phyloP scores from a whole-genome alignment of 2,797 vertebrate species.

The Sebastes wilsoni region DNA sequence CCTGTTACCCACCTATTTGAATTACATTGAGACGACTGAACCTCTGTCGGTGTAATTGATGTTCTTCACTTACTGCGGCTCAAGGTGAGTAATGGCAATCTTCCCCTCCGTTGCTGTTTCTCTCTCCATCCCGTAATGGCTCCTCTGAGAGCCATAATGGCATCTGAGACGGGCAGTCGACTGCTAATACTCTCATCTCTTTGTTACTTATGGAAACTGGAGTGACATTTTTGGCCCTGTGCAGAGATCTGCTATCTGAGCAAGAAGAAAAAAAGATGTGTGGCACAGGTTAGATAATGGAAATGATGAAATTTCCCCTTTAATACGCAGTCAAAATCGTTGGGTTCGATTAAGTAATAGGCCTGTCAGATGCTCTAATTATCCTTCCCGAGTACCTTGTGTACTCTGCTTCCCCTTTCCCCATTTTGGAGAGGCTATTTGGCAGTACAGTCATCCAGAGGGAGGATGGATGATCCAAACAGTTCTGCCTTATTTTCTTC shows the following conservation, averaged over 20 bases:
- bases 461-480: constrained; percentile 40
- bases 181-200: constrained; percentile 53
- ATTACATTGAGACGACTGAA: constrained; percentile 37
- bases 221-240: constrained; percentile 30
- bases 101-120: constrained; percentile 37
- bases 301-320: background rate
- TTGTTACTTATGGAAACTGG: constrained; percentile 41
- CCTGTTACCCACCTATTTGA: constrained; percentile 31
- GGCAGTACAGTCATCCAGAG: constrained; percentile 7
- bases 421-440: constrained; percentile 1
- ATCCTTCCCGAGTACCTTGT: background rate
- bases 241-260: background rate
- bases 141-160: constrained; percentile 66
- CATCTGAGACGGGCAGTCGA: constrained; percentile 28
- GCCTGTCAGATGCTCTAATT: constrained; percentile 12
- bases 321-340: background rate
- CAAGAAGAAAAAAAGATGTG: background rate
- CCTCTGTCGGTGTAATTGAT: constrained; percentile 64
- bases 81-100: constrained; percentile 68
- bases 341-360: constrained; percentile 13
- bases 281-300: background rate
- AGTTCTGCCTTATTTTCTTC: constrained; percentile 40
- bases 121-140: constrained; percentile 49
- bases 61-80: constrained; percentile 59
- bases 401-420: background rate